Conservation (phyloP, 2,888 invertebrate species). For the Schizaphis graminum region DNA sequence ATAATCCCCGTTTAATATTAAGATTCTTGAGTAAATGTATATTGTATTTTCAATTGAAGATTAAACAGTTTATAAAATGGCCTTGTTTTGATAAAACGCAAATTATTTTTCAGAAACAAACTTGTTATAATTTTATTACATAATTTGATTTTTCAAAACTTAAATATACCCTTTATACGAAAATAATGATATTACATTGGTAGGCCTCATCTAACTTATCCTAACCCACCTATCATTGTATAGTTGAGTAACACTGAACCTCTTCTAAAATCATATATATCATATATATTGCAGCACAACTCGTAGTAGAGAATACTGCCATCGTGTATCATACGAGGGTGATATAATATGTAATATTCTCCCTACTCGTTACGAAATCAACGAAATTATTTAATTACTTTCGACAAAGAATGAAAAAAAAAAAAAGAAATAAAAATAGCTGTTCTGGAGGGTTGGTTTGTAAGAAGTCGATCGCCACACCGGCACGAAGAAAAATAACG, state of each 20-base stretch:
- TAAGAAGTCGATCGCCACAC: conserved; percentile 1
- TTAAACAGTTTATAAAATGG: neutral
- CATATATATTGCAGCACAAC: neutral
- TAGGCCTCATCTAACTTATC: neutral
- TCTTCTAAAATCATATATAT: neutral
- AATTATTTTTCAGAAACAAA: neutral
- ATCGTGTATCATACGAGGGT: neutral
- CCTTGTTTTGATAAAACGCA: neutral
- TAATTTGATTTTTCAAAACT: too few relatives aligned
- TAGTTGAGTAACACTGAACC: neutral
- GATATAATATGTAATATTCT: neutral
- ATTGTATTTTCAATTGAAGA: neutral
- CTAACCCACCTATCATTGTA: neutral
- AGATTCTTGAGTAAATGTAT: neutral
- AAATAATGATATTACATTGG: neutral
- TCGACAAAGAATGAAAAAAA: neutral
- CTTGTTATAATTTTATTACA: too few relatives aligned
- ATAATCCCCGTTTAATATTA: neutral
- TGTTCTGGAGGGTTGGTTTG: neutral
- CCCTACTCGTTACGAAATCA: conserved; percentile 57
- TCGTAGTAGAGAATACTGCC: neutral
- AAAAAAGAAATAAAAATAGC: neutral
- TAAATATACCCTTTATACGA: neutral
- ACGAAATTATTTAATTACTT: conserved; percentile 58
- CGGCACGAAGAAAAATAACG: neutral